Conservation (phyloP, 2,888 invertebrate genomes). For the Acleris laterana region DNA sequence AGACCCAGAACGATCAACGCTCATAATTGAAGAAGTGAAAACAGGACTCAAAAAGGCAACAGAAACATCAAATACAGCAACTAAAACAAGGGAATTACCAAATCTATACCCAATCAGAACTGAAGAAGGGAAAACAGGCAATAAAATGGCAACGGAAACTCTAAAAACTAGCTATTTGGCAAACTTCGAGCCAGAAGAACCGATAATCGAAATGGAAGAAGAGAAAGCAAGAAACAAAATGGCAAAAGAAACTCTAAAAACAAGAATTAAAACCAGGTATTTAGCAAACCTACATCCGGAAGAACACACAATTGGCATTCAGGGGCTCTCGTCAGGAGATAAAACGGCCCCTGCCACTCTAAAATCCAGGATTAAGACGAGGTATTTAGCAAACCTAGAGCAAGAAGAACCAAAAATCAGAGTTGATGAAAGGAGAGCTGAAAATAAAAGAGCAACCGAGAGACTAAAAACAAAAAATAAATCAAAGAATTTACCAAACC, state of each 20-base stretch:
- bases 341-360: conserved; percentile 12
- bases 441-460: neutral
- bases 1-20: neutral
- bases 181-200: no score
- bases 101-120: conserved; percentile 28
- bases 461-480: neutral
- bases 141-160: neutral
- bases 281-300: conserved; percentile 29
- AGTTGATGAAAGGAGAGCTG: conserved; percentile 29
- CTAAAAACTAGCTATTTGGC: no score
- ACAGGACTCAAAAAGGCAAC: neutral
- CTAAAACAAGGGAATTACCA: neutral
- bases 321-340: no score
- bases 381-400: conserved; percentile 7
- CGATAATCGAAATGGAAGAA: conserved; percentile 12
- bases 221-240: conserved; percentile 34
- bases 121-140: conserved; percentile 36
- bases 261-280: neutral
- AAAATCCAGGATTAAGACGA: neutral
- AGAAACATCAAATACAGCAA: no score
- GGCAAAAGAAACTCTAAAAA: conserved; percentile 1
- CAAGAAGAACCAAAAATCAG: conserved; percentile 22
- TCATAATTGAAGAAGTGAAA: conserved; percentile 20
- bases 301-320: no score
- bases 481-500: neutral